Conservation (phyloP, 2,113 vertebrate species). For the Rousettus leschenaultii region DNA sequence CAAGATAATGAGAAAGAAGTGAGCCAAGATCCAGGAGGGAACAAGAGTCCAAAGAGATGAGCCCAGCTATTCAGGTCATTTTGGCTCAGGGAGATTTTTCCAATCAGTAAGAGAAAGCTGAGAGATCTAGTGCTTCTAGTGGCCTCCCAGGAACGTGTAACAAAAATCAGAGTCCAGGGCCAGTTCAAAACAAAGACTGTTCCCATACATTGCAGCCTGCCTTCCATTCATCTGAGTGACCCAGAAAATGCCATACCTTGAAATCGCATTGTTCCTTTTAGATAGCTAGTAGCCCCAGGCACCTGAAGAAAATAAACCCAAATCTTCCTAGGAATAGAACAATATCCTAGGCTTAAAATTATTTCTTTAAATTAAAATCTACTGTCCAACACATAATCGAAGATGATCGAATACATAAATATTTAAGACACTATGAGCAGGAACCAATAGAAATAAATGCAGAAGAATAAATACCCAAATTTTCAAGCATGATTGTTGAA, state of each 20-base stretch:
- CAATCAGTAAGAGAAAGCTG: not conserved
- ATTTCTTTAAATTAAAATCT: not conserved
- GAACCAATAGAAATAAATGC: not conserved
- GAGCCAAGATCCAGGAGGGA: not conserved
- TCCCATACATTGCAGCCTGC: not conserved
- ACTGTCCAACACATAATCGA: not conserved
- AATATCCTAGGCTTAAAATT: not conserved
- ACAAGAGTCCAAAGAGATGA: not conserved
- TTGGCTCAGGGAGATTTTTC: not conserved
- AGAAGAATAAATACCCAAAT: not conserved
- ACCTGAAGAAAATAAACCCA: not conserved
- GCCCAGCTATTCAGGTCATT: not conserved
- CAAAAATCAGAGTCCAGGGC: conserved; percentile 1
- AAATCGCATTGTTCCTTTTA: not conserved
- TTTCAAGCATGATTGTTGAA: not conserved
- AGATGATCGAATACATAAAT: not conserved
- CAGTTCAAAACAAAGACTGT: not conserved
- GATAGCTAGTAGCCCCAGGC: not conserved
- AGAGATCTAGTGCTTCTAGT: not conserved
- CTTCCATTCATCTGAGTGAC: not conserved
- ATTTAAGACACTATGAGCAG: not conserved
- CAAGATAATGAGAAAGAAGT: not conserved
- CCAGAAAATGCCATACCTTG: not conserved
- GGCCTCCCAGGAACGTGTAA: not conserved
- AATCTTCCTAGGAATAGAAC: not conserved